A percentile compares a stretch with the other conserved stretches of the same genome.
Evolutionary conservation across 2,888 invertebrate species (phyloP).

Genomic region (Tinea pellionella): DNA sequence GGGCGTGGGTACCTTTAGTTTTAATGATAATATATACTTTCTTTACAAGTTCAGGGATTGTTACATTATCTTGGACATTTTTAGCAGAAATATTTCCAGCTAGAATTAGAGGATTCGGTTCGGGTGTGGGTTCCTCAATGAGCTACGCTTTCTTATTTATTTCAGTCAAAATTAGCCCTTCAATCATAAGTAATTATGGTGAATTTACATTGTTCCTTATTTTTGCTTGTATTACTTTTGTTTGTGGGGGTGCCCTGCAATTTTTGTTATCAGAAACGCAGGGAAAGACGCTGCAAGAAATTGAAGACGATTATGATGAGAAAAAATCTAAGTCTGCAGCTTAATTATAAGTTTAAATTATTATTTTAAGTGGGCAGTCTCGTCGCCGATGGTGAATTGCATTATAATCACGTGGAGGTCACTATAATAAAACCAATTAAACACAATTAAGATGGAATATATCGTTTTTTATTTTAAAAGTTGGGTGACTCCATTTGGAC

Average conservation of each 20-base stretch:
- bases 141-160: conserved; percentile 31
- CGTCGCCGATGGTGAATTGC: too few species aligned
- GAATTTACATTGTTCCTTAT: conserved; percentile 27
- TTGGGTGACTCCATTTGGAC: too few species aligned
- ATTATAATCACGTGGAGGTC: too few species aligned
- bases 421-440: too few species aligned
- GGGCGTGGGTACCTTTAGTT: conserved; percentile 27
- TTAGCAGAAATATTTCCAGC: conserved; percentile 36
- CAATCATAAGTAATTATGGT: conserved; percentile 27
- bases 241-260: conserved; percentile 24
- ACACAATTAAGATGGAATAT: too few species aligned
- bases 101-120: conserved; percentile 35
- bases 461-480: too few species aligned
- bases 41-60: conserved; percentile 24
- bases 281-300: conserved; percentile 77
- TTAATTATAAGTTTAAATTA: neutral
- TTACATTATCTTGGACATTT: conserved; percentile 34
- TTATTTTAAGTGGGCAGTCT: too few species aligned
- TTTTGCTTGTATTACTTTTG: conserved; percentile 27
- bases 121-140: conserved; percentile 31
- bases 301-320: conserved; percentile 48
- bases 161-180: conserved; percentile 33
- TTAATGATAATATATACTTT: conserved; percentile 29
- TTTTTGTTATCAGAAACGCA: conserved; percentile 39
- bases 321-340: neutral